A percentile compares a stretch with the other conserved stretches of the same genome.
Conservation (phyloP, 2,797 vertebrate species). For the Hemitrygon akajei region DNA sequence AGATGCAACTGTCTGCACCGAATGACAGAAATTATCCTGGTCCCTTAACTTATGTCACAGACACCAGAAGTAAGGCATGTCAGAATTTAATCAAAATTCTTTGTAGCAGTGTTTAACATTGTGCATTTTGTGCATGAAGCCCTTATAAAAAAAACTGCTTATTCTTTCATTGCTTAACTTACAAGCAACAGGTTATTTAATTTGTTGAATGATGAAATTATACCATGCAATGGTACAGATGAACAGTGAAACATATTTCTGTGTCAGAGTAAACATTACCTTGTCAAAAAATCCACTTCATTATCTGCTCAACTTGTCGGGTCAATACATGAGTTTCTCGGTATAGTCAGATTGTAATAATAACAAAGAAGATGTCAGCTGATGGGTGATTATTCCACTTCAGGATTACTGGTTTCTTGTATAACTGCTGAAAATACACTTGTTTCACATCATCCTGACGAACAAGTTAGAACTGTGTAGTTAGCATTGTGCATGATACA, state of each 20-base stretch:
- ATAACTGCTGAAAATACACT: slow-evolving; percentile 9
- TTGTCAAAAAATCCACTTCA: slow-evolving; percentile 25
- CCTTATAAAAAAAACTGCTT: neutral
- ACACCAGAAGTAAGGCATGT: neutral
- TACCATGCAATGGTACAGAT: slow-evolving; percentile 7
- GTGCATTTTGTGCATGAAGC: neutral
- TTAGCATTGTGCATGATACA: neutral
- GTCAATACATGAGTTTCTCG: slow-evolving; percentile 22
- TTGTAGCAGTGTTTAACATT: neutral
- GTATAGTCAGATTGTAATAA: slow-evolving; percentile 28
- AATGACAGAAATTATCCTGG: neutral
- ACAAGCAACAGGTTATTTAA: slow-evolving; percentile 1
- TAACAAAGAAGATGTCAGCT: slow-evolving; percentile 35
- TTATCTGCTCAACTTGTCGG: slow-evolving; percentile 35
- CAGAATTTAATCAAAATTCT: neutral
- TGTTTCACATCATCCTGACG: slow-evolving; percentile 12
- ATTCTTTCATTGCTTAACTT: slow-evolving; percentile 12
- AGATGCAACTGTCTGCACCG: neutral
- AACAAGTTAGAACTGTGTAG: neutral
- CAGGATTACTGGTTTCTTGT: slow-evolving; percentile 28
- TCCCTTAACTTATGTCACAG: neutral
- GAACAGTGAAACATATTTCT: slow-evolving; percentile 10
- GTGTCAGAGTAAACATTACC: slow-evolving; percentile 18
- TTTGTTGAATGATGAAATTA: slow-evolving; percentile 10
- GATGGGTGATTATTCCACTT: slow-evolving; percentile 14